These are phyloP conservation scores for Plutella xylostella DNA, from an alignment of 2,888 invertebrate genomes.

Conservation along the genomic window DNA sequence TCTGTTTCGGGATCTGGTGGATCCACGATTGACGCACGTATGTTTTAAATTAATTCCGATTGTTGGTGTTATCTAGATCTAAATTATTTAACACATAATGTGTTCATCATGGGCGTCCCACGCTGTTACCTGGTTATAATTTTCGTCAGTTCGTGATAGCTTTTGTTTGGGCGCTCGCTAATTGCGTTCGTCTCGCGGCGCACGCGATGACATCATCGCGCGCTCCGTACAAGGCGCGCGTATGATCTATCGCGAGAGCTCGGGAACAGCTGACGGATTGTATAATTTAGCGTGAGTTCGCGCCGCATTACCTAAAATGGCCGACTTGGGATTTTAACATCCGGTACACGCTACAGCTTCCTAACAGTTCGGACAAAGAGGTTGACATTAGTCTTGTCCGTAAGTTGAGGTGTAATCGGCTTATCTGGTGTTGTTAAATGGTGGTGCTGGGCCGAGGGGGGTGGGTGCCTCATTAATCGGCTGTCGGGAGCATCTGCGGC, in stretches of 20 bases:
- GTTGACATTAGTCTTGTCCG: constrained; percentile 3
- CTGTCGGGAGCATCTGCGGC: constrained; percentile 64
- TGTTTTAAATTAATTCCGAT: too few species aligned
- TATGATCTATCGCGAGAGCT: constrained; percentile 49
- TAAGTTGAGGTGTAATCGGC: constrained; percentile 22
- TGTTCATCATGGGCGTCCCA: constrained; percentile 39
- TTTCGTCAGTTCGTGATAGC: constrained; percentile 46
- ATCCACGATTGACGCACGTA: too few species aligned
- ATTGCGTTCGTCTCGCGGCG: constrained; percentile 36
- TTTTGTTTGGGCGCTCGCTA: constrained; percentile 41
- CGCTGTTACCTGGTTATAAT: constrained; percentile 55
- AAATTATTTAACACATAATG: constrained; percentile 1
- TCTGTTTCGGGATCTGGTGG: too few species aligned
- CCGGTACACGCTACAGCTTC: too few species aligned
- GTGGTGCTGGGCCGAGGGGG: too few species aligned
- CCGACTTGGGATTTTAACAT: too few species aligned
- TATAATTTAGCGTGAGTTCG: not conserved
- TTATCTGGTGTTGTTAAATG: too few species aligned
- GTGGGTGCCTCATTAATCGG: constrained; percentile 59
- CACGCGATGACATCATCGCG: constrained; percentile 55
- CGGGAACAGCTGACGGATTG: constrained; percentile 47
- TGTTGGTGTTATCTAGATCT: constrained; percentile 5
- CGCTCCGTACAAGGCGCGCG: constrained; percentile 55
- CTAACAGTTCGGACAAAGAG: constrained; percentile 5
- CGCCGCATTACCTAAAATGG: too few species aligned